These are phyloP conservation scores for Aporrectodea caliginosa DNA, from an alignment of 1,140 invertebrate genomes.

Conservation along the genomic window DNA sequence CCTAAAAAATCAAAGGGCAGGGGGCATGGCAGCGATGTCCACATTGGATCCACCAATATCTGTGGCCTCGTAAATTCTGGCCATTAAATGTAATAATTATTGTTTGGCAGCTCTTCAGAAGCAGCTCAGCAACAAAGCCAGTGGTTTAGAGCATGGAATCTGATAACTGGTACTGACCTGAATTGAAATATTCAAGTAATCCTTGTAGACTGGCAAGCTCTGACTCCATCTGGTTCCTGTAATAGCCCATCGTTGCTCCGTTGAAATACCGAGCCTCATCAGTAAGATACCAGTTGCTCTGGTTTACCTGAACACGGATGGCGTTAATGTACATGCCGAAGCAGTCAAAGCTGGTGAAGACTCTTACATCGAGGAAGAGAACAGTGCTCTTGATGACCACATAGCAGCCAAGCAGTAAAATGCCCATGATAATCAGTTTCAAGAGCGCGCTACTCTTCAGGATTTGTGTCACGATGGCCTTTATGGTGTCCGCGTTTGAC, in stretches of 20 bases:
- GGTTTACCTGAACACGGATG: conserved; percentile 18
- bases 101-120: no score
- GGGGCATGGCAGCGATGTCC: no score
- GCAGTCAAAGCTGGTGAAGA: neutral
- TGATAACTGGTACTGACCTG: conserved; percentile 16
- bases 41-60: no score
- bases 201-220: conserved; percentile 22
- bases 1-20: no score
- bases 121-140: no score
- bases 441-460: conserved; percentile 14
- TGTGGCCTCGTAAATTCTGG: no score
- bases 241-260: conserved; percentile 16
- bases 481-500: neutral
- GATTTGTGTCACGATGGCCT: neutral
- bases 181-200: conserved; percentile 26
- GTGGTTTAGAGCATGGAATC: no score
- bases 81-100: no score
- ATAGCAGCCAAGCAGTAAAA: conserved; percentile 12
- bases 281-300: conserved; percentile 29
- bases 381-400: neutral
- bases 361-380: conserved; percentile 11
- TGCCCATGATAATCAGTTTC: conserved; percentile 12
- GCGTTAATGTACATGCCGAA: conserved; percentile 8
- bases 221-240: conserved; percentile 20
- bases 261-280: conserved; percentile 31